A percentile compares a stretch with the other conserved stretches of the same genome.
Conservation (phyloP, 1,140 invertebrate species). For the Philopotamus ludificatus region DNA sequence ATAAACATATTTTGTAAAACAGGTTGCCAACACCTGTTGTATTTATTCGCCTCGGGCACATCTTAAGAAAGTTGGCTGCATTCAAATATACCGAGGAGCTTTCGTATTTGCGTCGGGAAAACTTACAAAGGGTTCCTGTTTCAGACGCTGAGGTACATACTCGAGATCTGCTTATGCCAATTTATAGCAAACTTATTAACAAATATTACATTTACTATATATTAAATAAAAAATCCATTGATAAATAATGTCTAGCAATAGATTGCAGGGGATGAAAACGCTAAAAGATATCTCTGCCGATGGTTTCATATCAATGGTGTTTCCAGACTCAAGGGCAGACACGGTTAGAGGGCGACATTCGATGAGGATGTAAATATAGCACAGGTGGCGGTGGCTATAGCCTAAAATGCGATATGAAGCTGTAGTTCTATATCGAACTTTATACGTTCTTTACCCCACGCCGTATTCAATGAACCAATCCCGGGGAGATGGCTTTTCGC, state of each 20-base stretch:
- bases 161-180: too few relatives aligned
- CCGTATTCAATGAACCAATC: too few relatives aligned
- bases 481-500: slow-evolving; percentile 26
- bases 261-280: slow-evolving; percentile 27
- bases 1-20: neutral
- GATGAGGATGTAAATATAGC: slow-evolving; percentile 20
- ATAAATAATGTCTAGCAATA: slow-evolving; percentile 35
- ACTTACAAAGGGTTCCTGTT: neutral
- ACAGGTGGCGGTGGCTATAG: slow-evolving; percentile 17
- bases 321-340: slow-evolving; percentile 32
- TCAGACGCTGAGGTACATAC: too few relatives aligned
- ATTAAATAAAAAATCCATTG: slow-evolving; percentile 20
- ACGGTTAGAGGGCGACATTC: slow-evolving; percentile 11
- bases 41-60: neutral
- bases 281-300: neutral
- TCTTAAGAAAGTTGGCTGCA: neutral
- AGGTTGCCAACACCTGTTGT: slow-evolving; percentile 8
- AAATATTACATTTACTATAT: neutral
- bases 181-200: neutral
- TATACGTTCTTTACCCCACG: slow-evolving; percentile 20
- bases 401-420: too few relatives aligned
- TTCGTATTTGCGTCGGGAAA: neutral
- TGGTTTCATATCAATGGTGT: slow-evolving; percentile 12
- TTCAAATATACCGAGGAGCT: neutral
- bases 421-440: slow-evolving; percentile 7